Evolutionary conservation across 1,140 invertebrate genomes (phyloP).

Genomic region (Aporrectodea caliginosa): DNA sequence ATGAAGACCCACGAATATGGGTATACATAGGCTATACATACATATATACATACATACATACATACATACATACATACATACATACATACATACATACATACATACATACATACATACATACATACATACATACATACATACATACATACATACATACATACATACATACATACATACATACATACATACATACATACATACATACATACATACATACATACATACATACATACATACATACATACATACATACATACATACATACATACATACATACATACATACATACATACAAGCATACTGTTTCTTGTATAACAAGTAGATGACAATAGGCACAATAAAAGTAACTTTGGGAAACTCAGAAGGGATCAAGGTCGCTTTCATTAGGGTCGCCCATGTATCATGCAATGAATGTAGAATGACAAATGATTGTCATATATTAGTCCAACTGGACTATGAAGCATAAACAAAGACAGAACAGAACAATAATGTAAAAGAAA

Average conservation of each 20-base stretch:
- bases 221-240: conserved; percentile 28
- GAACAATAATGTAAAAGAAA: too few species aligned
- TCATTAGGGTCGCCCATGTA: too few species aligned
- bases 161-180: conserved; percentile 19
- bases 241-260: conserved; percentile 27
- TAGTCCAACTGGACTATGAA: too few species aligned
- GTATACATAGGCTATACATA: not conserved
- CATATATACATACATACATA: conserved; percentile 12
- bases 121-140: conserved; percentile 16
- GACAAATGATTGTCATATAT: too few species aligned
- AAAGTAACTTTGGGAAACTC: too few species aligned
- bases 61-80: conserved; percentile 16
- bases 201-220: conserved; percentile 22
- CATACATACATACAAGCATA: conserved; percentile 15
- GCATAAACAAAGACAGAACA: too few species aligned
- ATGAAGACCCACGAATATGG: not conserved
- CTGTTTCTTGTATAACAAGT: not conserved
- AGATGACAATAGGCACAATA: too few species aligned
- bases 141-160: conserved; percentile 11
- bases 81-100: conserved; percentile 14
- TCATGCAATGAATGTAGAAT: too few species aligned
- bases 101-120: conserved; percentile 16
- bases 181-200: conserved; percentile 13
- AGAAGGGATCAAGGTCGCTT: too few species aligned
- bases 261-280: conserved; percentile 22